Percentiles rank a stretch among this genome's conserved stretches.
Conservation (phyloP, 1,140 invertebrate genomes). For the Halesus radiatus region DNA sequence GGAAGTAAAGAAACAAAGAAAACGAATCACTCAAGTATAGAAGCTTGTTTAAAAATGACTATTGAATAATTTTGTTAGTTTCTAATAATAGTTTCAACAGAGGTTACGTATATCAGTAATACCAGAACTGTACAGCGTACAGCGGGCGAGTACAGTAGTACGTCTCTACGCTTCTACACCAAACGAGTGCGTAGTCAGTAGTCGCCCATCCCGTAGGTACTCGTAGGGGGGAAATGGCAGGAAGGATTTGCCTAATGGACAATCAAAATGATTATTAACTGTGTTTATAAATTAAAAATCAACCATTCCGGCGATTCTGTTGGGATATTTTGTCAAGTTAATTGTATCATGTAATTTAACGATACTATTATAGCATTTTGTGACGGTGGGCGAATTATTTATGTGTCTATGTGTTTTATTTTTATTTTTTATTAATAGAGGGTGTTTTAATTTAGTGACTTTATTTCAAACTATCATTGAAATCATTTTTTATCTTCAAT, state of each 20-base stretch:
- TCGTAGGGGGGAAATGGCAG: constrained; percentile 9
- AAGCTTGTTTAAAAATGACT: too few relatives aligned
- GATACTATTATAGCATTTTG: neutral
- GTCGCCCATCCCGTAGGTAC: neutral
- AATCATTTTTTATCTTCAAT: too few relatives aligned
- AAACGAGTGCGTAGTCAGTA: neutral
- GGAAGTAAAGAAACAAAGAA: too few relatives aligned
- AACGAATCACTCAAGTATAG: too few relatives aligned
- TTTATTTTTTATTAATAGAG: neutral
- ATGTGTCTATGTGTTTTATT: neutral
- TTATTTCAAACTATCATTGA: too few relatives aligned
- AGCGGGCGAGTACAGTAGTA: too few relatives aligned
- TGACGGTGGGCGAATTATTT: neutral
- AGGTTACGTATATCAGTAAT: neutral
- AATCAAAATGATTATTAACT: constrained; percentile 57
- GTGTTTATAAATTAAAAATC: constrained; percentile 57
- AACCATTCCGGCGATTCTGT: constrained; percentile 43
- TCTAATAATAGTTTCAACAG: neutral
- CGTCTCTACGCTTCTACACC: too few relatives aligned
- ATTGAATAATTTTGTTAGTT: neutral
- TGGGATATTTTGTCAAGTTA: constrained; percentile 36
- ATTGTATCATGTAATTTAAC: constrained; percentile 41
- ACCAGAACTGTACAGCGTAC: too few relatives aligned
- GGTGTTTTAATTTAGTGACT: too few relatives aligned
- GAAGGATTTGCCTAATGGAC: constrained; percentile 55